Conservation (phyloP, 2,888 invertebrate species). For the Orthosia cruda region DNA sequence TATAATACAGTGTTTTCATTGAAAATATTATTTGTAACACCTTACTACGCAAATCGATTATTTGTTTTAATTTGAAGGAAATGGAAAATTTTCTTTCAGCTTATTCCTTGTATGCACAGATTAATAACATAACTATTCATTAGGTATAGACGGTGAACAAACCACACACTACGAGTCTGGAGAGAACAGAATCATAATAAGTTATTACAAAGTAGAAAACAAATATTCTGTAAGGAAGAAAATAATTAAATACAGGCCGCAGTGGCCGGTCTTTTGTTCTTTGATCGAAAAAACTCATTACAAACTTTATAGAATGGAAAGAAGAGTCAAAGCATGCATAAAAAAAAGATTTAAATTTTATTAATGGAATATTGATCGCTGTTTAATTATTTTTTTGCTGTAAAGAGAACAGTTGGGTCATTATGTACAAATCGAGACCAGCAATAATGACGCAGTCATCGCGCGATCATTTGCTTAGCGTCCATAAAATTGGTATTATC, state of each 20-base stretch:
- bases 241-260: conserved; percentile 55
- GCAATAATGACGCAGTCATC: too few relatives aligned
- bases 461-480: too few relatives aligned
- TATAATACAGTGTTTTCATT: too few relatives aligned
- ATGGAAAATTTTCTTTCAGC: conserved; percentile 1
- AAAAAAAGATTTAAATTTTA: conserved; percentile 43
- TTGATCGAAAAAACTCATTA: conserved; percentile 59
- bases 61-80: too few relatives aligned
- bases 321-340: conserved; percentile 54
- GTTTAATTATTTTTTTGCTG: conserved; percentile 6
- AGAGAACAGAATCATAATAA: conserved; percentile 16
- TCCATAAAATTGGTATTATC: too few relatives aligned
- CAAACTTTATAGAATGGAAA: conserved; percentile 48
- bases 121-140: conserved; percentile 19
- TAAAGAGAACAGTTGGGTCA: background rate
- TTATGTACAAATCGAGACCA: too few relatives aligned
- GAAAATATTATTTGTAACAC: too few relatives aligned
- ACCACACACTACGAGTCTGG: background rate
- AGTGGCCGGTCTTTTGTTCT: conserved; percentile 38
- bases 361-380: conserved; percentile 58
- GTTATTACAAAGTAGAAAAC: conserved; percentile 6
- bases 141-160: background rate
- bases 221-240: conserved; percentile 30
- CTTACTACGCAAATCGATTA: too few relatives aligned
- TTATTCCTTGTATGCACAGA: conserved; percentile 5